Conservation (phyloP, 2,113 vertebrate genomes). For the Cyprinodon variegatus region DNA sequence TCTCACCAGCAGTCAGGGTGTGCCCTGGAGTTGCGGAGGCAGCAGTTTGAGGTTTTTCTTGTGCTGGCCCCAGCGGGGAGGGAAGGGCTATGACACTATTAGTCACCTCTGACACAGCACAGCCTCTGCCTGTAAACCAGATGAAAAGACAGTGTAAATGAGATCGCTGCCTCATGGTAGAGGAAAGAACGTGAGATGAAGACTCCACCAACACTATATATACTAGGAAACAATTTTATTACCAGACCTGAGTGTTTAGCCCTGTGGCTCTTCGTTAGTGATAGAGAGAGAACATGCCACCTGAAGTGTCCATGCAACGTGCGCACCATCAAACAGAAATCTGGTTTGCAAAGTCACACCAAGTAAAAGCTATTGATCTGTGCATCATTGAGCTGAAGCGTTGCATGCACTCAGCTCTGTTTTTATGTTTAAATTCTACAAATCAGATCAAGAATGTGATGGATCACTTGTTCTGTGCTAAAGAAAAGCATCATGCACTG, state of each 20-base stretch:
- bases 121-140: slow-evolving; percentile 58
- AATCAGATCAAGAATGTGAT: slow-evolving; percentile 57
- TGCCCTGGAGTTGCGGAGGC: slow-evolving; percentile 48
- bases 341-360: slow-evolving; percentile 22
- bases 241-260: too few relatives aligned
- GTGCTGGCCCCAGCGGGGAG: slow-evolving; percentile 26
- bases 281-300: background rate
- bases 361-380: slow-evolving; percentile 47
- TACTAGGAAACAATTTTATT: too few relatives aligned
- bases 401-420: slow-evolving; percentile 35
- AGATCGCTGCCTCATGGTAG: slow-evolving; percentile 35
- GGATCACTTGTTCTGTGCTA: slow-evolving; percentile 51
- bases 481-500: slow-evolving; percentile 49
- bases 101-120: slow-evolving; percentile 72
- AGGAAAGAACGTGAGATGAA: slow-evolving; percentile 8
- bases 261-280: too few relatives aligned
- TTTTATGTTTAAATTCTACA: slow-evolving; percentile 46
- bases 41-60: slow-evolving; percentile 67
- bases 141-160: slow-evolving; percentile 65
- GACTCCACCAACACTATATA: too few relatives aligned
- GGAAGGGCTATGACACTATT: slow-evolving; percentile 63
- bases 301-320: slow-evolving; percentile 6
- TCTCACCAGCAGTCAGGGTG: slow-evolving; percentile 34
- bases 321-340: slow-evolving; percentile 11
- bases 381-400: slow-evolving; percentile 34